phyloP scores from a whole-genome alignment of 2,113 vertebrate species.

The Prolemur simus region DNA sequence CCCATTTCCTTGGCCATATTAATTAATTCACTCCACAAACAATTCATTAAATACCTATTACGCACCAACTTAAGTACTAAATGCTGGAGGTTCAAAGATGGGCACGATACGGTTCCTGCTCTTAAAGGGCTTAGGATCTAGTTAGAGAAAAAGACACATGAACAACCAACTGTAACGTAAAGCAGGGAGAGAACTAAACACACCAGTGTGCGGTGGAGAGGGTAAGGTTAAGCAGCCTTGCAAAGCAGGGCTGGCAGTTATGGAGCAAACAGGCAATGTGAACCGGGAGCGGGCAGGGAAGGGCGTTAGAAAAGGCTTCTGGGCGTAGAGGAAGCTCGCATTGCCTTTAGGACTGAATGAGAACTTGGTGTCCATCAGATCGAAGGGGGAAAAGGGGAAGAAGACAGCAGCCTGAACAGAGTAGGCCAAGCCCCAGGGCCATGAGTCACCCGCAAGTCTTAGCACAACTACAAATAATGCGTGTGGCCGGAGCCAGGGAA shows the following conservation, averaged over 20 bases:
- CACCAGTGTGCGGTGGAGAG: neutral
- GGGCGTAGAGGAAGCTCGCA: neutral
- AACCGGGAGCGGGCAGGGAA: neutral
- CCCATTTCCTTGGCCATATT: neutral
- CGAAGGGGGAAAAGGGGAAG: neutral
- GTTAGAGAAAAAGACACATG: neutral
- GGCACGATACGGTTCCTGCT: neutral
- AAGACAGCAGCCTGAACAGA: neutral
- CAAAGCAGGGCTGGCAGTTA: neutral
- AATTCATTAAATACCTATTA: neutral
- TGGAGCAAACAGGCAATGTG: neutral
- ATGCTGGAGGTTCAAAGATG: neutral
- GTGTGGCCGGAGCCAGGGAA: neutral
- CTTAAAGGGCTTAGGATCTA: neutral
- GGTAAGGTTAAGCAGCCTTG: neutral
- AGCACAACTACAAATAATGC: neutral
- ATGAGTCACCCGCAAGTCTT: neutral
- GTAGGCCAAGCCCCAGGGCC: neutral
- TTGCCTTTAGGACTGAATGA: neutral
- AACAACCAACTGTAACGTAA: neutral
- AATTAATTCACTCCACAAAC: neutral
- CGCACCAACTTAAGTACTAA: neutral
- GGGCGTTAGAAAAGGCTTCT: neutral
- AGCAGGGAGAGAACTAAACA: neutral
- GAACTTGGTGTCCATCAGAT: neutral